Base-by-base conservation (phyloP, 2,797 vertebrate genomes). In the Oryzias sinensis region DNA sequence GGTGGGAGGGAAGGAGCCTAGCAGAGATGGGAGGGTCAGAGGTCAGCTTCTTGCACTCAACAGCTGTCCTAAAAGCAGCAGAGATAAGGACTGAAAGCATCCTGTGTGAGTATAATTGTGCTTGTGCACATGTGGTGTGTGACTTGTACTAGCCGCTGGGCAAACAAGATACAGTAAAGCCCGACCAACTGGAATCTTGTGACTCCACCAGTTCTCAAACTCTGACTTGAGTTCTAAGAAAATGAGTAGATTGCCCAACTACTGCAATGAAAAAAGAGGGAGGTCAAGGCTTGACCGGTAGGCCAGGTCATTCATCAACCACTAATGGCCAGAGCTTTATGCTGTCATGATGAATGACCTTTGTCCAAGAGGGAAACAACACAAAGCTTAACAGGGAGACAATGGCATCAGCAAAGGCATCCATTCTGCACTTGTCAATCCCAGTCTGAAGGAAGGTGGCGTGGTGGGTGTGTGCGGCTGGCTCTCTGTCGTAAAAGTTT, bases 11-110 rank as follows among this genome's bases (percentile, higher is more conserved):
- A 82, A 77, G 80, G 73, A 86, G 80, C 65, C 74, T 72, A 70
- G 82, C 67, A 61, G 84, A 62, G 78, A 70, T 61, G 25, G 74
- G 41, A 20, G 79, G 91, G 93, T 94, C 92, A 93, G 84, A 93
- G 93, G 93, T 95, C 91, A 91, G 85, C 83, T 59, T 85, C 90
- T 88, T 90, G 92, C 93, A 94, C 90, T 90, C 92, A 93, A 91
- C 91, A 90, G 92, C 92, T 93, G 90, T 92, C 91, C 92, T 90
- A 90, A 92, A 89, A 91, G 89, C 92, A 81, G 91, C 53, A 71
- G 44, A 92, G 93, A 95, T 95, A 95, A 96, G 93, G 62, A 15
- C 85, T 88, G 84, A 92, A 93, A 93, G 94, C 92, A 94, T 95
- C 94, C 93, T 94, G 94, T 94, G 92, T 92, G 33, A 37, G 85